These are phyloP conservation scores for Anticlea derivata DNA, from an alignment of 2,888 invertebrate genomes.

Conservation along the genomic window DNA sequence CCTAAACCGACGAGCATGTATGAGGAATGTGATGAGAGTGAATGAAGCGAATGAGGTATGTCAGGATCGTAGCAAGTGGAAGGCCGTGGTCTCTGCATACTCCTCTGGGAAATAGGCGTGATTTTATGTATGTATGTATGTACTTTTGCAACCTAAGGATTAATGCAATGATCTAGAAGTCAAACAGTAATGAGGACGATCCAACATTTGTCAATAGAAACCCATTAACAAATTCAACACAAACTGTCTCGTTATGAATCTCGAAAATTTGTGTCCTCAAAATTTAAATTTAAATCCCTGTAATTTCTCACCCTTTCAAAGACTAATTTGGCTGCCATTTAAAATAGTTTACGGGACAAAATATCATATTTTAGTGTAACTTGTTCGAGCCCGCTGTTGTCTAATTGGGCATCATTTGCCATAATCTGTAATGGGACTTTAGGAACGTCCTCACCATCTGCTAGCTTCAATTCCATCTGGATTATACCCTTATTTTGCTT, in stretches of 20 bases:
- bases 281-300: slow-evolving; percentile 19
- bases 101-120: too few relatives aligned
- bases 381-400: slow-evolving; percentile 30
- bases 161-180: too few relatives aligned
- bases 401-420: slow-evolving; percentile 35
- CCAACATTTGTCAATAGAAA: background rate
- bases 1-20: too few relatives aligned
- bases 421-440: slow-evolving; percentile 30
- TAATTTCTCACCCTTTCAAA: slow-evolving; percentile 28
- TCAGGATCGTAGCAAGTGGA: too few relatives aligned
- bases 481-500: slow-evolving; percentile 25
- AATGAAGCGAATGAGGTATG: too few relatives aligned
- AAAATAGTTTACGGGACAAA: slow-evolving; percentile 27
- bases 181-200: too few relatives aligned
- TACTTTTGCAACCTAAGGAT: too few relatives aligned
- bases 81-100: too few relatives aligned
- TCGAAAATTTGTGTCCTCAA: slow-evolving; percentile 12
- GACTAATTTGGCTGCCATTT: slow-evolving; percentile 18
- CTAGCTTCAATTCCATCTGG: slow-evolving; percentile 14
- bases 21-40: too few relatives aligned
- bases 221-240: slow-evolving; percentile 3
- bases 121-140: too few relatives aligned
- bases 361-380: slow-evolving; percentile 22
- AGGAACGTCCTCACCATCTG: slow-evolving; percentile 32
- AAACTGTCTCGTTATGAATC: slow-evolving; percentile 1